A percentile compares a stretch with the other conserved stretches of the same genome.
phyloP scores from a whole-genome alignment of 2,888 invertebrate genomes.

The Apamea anceps region DNA sequence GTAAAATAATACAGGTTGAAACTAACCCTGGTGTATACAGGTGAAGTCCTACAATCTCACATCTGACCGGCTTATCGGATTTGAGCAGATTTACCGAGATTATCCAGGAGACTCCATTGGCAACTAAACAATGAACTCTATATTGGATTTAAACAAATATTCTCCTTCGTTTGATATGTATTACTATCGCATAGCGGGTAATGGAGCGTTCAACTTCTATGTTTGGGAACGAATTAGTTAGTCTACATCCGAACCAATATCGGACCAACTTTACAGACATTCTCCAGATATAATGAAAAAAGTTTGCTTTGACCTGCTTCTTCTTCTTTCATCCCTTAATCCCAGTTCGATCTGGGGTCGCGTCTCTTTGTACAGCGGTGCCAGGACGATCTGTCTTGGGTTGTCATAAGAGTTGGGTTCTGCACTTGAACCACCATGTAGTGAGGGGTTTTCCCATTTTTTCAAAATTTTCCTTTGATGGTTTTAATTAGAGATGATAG shows the following conservation, averaged over 20 bases:
- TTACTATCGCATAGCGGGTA: neutral
- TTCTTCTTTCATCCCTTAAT: too few species aligned
- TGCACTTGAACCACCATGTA: too few species aligned
- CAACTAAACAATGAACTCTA: conserved; percentile 62
- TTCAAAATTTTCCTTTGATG: too few species aligned
- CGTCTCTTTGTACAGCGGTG: too few species aligned
- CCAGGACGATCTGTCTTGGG: too few species aligned
- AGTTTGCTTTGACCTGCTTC: neutral
- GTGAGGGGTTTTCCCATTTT: too few species aligned
- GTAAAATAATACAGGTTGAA: conserved; percentile 44
- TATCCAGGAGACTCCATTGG: conserved; percentile 72
- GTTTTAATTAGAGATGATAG: too few species aligned
- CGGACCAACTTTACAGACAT: neutral
- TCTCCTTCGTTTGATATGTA: conserved; percentile 27
- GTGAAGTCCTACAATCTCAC: conserved; percentile 80
- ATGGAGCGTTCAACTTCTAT: neutral
- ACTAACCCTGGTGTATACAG: conserved; percentile 33
- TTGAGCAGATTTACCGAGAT: conserved; percentile 83
- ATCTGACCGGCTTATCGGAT: conserved; percentile 79
- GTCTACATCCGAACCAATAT: neutral
- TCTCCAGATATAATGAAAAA: neutral
- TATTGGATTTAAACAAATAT: conserved; percentile 66
- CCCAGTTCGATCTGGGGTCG: too few species aligned
- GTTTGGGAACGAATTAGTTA: conserved; percentile 11
- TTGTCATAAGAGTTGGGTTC: too few species aligned